Evolutionary conservation across 2,797 vertebrate species (phyloP).

Genomic region (Sarcophilus harrisii): DNA sequence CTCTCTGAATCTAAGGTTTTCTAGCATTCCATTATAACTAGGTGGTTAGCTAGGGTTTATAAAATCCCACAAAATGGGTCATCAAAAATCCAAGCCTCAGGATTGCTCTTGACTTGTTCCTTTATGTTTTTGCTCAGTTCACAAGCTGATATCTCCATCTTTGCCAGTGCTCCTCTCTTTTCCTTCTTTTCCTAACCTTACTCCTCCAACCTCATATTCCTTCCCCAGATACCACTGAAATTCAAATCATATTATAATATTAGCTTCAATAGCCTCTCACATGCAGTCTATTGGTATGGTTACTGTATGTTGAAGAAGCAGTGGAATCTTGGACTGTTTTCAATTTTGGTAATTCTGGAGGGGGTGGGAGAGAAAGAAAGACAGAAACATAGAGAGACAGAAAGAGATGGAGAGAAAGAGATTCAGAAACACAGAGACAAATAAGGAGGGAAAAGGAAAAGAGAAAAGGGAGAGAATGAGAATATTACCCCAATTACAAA

Average conservation of each 20-base stretch:
- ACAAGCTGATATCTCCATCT: not conserved
- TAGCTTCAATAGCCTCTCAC: not conserved
- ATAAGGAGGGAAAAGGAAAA: not conserved
- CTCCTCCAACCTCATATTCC: not conserved
- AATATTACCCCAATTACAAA: not conserved
- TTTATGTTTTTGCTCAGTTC: not conserved
- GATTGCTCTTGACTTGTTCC: not conserved
- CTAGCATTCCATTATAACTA: not conserved
- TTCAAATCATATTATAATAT: not conserved
- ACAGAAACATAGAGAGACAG: no score
- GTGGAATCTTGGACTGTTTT: not conserved
- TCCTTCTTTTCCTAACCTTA: not conserved
- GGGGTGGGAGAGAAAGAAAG: no score
- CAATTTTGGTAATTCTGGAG: not conserved
- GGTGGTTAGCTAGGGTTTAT: not conserved
- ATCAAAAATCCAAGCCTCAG: not conserved
- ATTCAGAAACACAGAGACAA: not conserved
- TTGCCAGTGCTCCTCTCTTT: not conserved
- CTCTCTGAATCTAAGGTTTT: not conserved
- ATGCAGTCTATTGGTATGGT: not conserved
- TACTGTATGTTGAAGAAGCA: not conserved
- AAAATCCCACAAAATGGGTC: not conserved
- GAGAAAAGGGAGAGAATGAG: not conserved
- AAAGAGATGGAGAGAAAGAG: not conserved
- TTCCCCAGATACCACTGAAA: not conserved